A percentile compares a stretch with the other conserved stretches of the same genome.
Conservation (phyloP, 2,888 invertebrate species). For the Hoplodrina ambigua region DNA sequence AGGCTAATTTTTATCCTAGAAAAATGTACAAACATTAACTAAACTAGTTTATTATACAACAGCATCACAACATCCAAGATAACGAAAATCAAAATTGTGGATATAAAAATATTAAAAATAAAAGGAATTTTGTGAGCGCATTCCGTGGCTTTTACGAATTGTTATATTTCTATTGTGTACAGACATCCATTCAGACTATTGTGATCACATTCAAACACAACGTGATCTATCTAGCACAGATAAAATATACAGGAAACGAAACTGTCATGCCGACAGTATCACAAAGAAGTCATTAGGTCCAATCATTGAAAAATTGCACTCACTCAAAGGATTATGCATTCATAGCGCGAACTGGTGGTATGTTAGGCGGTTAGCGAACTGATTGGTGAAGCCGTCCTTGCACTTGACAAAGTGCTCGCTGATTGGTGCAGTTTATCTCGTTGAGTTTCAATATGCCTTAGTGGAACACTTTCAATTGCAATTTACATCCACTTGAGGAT, state of each 20-base stretch:
- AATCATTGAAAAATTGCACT: constrained; percentile 61
- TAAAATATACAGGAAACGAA: constrained; percentile 19
- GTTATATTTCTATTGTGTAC: too few species aligned
- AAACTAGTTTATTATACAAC: too few species aligned
- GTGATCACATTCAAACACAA: neutral
- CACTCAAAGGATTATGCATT: constrained; percentile 42
- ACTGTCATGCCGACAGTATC: constrained; percentile 2
- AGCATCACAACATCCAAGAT: too few species aligned
- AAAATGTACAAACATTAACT: too few species aligned
- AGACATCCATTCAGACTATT: too few species aligned
- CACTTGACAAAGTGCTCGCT: constrained; percentile 18
- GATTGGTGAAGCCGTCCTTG: constrained; percentile 24
- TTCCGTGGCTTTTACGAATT: too few species aligned
- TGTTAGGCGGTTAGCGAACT: constrained; percentile 8
- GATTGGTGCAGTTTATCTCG: constrained; percentile 21
- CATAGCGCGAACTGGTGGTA: constrained; percentile 21
- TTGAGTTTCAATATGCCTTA: constrained; percentile 9
- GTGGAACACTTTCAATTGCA: constrained; percentile 17
- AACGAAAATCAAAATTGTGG: too few species aligned
- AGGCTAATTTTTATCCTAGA: too few species aligned
- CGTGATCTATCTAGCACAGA: neutral
- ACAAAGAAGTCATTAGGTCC: constrained; percentile 35
- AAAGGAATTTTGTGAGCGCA: too few species aligned
- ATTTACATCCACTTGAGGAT: constrained; percentile 6
- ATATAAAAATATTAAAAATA: too few species aligned